Percentiles rank a stretch among this genome's conserved stretches.
Conservation (phyloP, 2,797 vertebrate species). For the Discoglossus pictus region DNA sequence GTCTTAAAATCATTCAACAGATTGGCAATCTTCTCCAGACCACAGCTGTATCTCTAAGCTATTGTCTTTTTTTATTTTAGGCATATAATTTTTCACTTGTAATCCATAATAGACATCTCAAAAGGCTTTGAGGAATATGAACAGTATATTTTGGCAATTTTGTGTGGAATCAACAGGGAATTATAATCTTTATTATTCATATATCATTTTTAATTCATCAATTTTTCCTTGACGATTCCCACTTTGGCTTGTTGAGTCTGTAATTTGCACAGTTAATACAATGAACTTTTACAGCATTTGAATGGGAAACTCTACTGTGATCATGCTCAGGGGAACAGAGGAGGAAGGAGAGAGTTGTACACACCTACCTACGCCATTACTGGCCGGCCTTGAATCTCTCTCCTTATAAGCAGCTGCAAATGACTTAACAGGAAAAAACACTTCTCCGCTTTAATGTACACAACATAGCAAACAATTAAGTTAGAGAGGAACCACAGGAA, state of each 20-base stretch:
- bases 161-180: too few relatives aligned
- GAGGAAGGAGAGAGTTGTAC: slow-evolving; percentile 11
- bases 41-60: too few relatives aligned
- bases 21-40: too few relatives aligned
- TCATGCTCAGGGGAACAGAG: slow-evolving; percentile 10
- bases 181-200: background rate
- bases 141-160: too few relatives aligned
- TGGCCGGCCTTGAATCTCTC: slow-evolving; percentile 21
- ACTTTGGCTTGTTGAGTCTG: too few relatives aligned
- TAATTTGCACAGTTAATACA: background rate
- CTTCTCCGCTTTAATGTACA: slow-evolving; percentile 32
- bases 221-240: too few relatives aligned
- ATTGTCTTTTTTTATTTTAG: too few relatives aligned
- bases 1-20: too few relatives aligned
- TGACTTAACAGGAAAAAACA: slow-evolving; percentile 51
- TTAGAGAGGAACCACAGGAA: slow-evolving; percentile 44
- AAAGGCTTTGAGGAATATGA: too few relatives aligned
- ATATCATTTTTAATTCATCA: too few relatives aligned
- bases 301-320: background rate
- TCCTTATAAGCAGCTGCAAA: slow-evolving; percentile 35
- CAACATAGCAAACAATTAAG: slow-evolving; percentile 33
- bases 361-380: slow-evolving; percentile 14
- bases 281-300: background rate
- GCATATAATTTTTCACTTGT: too few relatives aligned
- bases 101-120: too few relatives aligned